These are phyloP conservation scores for Rhinatrema bivittatum DNA, from an alignment of 2,797 vertebrate species.

Conservation along the genomic window DNA sequence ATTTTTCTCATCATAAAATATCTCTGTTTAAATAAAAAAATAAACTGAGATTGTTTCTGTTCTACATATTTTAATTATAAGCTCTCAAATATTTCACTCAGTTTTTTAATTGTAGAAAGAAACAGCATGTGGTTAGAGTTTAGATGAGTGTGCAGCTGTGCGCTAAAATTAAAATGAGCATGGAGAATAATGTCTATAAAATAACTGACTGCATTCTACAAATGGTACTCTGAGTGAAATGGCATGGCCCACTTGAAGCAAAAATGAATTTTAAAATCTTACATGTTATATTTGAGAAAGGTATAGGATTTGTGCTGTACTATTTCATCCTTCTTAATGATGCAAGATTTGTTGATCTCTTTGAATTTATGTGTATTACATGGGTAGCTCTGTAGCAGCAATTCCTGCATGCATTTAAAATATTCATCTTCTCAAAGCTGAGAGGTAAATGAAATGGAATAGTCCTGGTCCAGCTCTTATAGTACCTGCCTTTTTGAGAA, in stretches of 20 bases:
- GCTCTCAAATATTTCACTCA: constrained; percentile 29
- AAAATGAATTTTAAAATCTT: constrained; percentile 26
- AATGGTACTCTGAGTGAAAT: constrained; percentile 48
- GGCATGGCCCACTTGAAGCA: constrained; percentile 40
- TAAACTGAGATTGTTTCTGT: constrained; percentile 18
- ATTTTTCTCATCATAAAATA: too few relatives aligned
- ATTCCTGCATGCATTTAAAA: too few relatives aligned
- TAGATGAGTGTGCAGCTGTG: constrained; percentile 55
- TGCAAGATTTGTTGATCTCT: constrained; percentile 43
- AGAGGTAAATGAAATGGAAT: too few relatives aligned
- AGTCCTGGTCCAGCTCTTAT: too few relatives aligned
- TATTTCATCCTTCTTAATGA: constrained; percentile 28
- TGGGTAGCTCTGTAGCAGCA: too few relatives aligned
- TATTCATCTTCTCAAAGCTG: too few relatives aligned
- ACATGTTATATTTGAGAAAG: constrained; percentile 15
- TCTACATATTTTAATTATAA: constrained; percentile 37
- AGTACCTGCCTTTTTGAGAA: too few relatives aligned
- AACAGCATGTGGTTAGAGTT: constrained; percentile 43
- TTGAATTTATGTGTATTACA: too few relatives aligned
- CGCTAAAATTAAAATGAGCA: constrained; percentile 57
- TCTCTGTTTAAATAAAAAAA: too few relatives aligned
- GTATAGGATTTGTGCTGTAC: constrained; percentile 19
- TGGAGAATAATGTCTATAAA: constrained; percentile 47
- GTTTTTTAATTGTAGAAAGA: constrained; percentile 46
- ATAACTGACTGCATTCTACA: constrained; percentile 53